These are phyloP conservation scores for Caenorhabditis brenneri DNA, from an alignment of 1,140 invertebrate genomes.

Conservation along the genomic window DNA sequence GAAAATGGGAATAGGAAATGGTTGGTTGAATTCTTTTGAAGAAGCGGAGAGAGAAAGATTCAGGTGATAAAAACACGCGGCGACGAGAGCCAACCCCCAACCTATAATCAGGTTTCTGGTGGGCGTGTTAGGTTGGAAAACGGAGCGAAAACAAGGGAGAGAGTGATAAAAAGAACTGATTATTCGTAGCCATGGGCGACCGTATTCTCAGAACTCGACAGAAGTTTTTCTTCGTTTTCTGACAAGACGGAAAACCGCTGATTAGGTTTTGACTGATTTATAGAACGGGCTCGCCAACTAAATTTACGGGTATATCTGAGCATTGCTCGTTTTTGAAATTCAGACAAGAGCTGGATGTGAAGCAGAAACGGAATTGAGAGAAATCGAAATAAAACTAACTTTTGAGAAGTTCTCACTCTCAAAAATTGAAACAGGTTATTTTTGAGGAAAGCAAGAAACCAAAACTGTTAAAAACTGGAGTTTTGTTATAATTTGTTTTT, in stretches of 20 bases:
- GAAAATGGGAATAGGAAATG: background rate
- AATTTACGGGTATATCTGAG: too few species aligned
- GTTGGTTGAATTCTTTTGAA: background rate
- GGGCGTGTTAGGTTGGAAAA: background rate
- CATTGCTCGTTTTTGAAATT: background rate
- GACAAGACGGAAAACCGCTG: background rate
- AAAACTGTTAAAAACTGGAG: too few species aligned
- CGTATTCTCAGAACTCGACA: background rate
- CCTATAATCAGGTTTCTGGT: background rate
- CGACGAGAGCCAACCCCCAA: background rate
- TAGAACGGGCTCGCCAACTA: too few species aligned
- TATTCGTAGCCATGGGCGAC: conserved; percentile 8
- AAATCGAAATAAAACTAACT: too few species aligned
- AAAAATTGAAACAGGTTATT: too few species aligned
- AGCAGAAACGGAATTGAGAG: too few species aligned
- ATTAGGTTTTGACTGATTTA: too few species aligned
- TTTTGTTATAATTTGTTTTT: too few species aligned
- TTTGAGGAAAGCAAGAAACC: too few species aligned
- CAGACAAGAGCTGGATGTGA: too few species aligned
- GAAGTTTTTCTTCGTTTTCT: background rate
- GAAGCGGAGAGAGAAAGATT: background rate
- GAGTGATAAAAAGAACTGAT: background rate
- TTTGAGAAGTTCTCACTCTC: too few species aligned
- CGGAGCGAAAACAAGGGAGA: background rate
- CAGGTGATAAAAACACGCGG: background rate